phyloP scores from a whole-genome alignment of 2,888 invertebrate species.

The Melinopterus prodromus region DNA sequence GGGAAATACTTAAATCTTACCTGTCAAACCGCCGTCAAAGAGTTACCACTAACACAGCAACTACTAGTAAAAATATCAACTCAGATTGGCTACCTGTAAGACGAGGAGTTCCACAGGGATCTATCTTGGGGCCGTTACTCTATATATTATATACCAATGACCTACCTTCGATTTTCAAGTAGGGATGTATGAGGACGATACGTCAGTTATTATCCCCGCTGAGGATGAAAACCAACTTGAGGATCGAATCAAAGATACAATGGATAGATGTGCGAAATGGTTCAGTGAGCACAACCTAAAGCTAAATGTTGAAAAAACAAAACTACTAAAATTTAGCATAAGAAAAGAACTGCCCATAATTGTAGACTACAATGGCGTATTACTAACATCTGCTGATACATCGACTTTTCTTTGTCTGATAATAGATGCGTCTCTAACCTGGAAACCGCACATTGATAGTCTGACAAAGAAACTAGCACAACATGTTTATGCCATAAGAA shows the following conservation, averaged over 20 bases:
- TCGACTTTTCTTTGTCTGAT: neutral
- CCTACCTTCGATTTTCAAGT: neutral
- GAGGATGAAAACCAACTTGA: neutral
- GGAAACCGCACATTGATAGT: neutral
- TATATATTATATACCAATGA: neutral
- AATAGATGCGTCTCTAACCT: neutral
- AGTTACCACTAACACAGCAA: neutral
- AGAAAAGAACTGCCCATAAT: neutral
- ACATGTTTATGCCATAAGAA: neutral
- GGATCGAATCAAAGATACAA: neutral
- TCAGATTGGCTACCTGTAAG: neutral
- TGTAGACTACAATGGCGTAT: neutral
- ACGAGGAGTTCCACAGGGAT: slow-evolving; percentile 8
- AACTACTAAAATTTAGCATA: neutral
- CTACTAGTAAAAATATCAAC: neutral
- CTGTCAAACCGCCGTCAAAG: neutral
- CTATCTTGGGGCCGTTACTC: slow-evolving; percentile 10
- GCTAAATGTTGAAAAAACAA: neutral
- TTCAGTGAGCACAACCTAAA: neutral
- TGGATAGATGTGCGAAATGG: neutral
- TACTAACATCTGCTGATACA: neutral
- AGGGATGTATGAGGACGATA: neutral
- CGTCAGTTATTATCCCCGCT: neutral
- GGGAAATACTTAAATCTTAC: neutral
- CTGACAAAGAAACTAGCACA: neutral